phyloP scores from a whole-genome alignment of 2,797 vertebrate genomes.

The Cuniculus paca region DNA sequence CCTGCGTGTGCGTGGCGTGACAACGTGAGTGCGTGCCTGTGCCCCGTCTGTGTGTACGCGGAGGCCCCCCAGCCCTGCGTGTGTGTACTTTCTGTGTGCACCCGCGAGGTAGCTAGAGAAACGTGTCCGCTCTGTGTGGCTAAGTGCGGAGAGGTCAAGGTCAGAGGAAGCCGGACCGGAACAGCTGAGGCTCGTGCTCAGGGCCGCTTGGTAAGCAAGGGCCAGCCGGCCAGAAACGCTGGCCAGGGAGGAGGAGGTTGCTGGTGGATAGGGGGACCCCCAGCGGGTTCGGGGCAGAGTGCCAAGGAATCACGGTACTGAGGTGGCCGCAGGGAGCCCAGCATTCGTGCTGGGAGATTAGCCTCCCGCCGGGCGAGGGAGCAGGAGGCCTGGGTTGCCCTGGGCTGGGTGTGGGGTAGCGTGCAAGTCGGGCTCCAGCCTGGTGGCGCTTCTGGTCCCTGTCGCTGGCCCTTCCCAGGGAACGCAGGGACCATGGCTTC shows the following conservation, averaged over 20 bases:
- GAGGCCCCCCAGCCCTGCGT: slow-evolving; percentile 35
- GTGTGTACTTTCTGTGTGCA: slow-evolving; percentile 78
- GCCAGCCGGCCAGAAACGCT: not conserved
- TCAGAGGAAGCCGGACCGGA: slow-evolving; percentile 42
- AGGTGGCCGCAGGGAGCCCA: not conserved
- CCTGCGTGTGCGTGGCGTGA: slow-evolving; percentile 71
- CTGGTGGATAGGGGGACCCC: not conserved
- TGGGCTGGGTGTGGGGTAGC: not conserved
- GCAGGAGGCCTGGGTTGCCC: not conserved
- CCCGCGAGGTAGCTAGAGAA: slow-evolving; percentile 11
- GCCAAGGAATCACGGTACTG: not conserved
- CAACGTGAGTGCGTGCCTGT: slow-evolving; percentile 81
- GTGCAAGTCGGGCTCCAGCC: not conserved
- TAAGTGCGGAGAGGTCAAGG: slow-evolving; percentile 50
- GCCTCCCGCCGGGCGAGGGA: not conserved
- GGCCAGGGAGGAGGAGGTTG: not conserved
- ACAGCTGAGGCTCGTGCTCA: not conserved
- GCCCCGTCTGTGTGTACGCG: slow-evolving; percentile 74
- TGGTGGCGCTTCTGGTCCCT: not conserved
- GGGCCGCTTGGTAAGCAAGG: not conserved
- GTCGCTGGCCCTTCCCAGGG: not conserved
- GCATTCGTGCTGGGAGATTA: not conserved
- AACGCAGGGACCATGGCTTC: not conserved
- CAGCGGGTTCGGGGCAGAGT: not conserved
- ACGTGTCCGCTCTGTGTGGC: not conserved